These are phyloP conservation scores for Melinaea menophilus DNA, from an alignment of 2,888 invertebrate genomes.

Conservation along the genomic window DNA sequence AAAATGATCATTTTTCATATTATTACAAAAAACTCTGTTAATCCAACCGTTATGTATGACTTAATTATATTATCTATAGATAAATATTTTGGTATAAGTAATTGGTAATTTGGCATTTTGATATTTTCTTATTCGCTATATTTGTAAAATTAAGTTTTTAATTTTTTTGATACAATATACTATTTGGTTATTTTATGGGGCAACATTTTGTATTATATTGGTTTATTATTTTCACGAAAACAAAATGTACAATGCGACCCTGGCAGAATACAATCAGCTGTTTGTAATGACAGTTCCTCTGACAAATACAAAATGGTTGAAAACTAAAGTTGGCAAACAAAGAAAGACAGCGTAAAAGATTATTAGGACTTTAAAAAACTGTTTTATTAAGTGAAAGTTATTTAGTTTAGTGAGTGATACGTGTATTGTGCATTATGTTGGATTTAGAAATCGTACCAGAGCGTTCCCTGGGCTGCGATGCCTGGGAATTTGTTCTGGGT, in stretches of 20 bases:
- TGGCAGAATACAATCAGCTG: slow-evolving; percentile 77
- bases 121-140: no score
- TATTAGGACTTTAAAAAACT: slow-evolving; percentile 60
- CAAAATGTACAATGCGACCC: slow-evolving; percentile 45
- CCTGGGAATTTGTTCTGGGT: slow-evolving; percentile 99
- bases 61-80: no score
- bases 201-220: slow-evolving; percentile 7
- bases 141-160: no score
- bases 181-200: background rate
- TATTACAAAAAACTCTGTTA: no score
- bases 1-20: no score
- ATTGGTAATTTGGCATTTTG: no score
- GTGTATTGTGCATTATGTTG: slow-evolving; percentile 87
- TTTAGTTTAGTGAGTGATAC: slow-evolving; percentile 88
- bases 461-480: slow-evolving; percentile 95
- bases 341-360: slow-evolving; percentile 74
- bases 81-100: no score
- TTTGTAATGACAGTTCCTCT: slow-evolving; percentile 78
- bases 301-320: slow-evolving; percentile 79
- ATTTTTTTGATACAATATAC: no score
- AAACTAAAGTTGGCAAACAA: slow-evolving; percentile 79
- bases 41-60: no score
- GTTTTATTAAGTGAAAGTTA: slow-evolving; percentile 69
- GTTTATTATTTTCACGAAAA: slow-evolving; percentile 1
- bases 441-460: slow-evolving; percentile 98